phyloP scores from a whole-genome alignment of 2,113 vertebrate genomes.

The Zosterops borbonicus region DNA sequence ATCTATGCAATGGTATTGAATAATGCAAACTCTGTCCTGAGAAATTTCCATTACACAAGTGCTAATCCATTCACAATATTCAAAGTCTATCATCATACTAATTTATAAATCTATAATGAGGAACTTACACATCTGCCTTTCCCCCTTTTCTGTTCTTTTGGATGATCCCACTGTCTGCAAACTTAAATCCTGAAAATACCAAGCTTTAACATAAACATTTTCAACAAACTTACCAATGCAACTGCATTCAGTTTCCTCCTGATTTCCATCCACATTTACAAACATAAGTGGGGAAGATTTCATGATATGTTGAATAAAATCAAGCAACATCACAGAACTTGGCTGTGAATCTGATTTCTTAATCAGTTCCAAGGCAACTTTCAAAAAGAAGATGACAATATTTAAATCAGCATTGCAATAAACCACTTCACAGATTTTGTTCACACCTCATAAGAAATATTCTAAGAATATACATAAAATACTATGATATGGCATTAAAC shows the following conservation, averaged over 20 bases:
- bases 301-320: constrained; percentile 96
- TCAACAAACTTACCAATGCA: constrained; percentile 79
- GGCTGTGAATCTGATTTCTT: constrained; percentile 92
- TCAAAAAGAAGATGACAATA: background rate
- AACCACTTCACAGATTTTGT: background rate
- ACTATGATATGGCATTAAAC: background rate
- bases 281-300: constrained; percentile 97
- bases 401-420: background rate
- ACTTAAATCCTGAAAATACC: background rate
- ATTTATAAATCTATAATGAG: rapidly evolving
- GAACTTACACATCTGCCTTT: background rate
- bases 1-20: background rate
- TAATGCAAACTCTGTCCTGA: background rate
- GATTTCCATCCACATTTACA: constrained; percentile 81
- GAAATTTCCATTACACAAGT: background rate
- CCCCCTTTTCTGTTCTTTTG: background rate
- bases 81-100: background rate
- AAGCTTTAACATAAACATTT: background rate
- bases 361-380: constrained; percentile 90
- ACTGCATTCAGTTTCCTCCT: constrained; percentile 75
- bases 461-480: background rate
- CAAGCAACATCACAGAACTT: constrained; percentile 94
- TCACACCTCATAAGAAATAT: background rate
- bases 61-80: background rate
- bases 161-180: background rate